Conservation (phyloP, 2,888 invertebrate genomes). For the Eilema sororculum region DNA sequence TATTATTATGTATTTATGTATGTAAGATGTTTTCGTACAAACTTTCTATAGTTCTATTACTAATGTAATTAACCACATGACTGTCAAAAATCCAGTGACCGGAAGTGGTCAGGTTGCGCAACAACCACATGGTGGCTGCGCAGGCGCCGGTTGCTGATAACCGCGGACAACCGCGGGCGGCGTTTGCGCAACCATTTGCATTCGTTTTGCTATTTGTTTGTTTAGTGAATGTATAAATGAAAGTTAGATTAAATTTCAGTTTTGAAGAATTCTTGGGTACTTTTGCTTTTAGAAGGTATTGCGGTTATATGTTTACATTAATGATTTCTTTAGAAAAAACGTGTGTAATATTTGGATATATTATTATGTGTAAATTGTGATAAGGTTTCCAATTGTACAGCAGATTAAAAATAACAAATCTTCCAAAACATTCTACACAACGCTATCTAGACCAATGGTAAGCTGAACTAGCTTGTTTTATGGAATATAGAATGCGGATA, state of each 20-base stretch:
- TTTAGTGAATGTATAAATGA: conserved; percentile 25
- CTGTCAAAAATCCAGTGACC: background rate
- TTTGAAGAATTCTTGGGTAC: background rate
- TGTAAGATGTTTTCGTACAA: background rate
- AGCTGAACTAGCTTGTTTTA: too few relatives aligned
- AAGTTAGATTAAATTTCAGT: conserved; percentile 13
- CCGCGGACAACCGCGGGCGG: conserved; percentile 14
- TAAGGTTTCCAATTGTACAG: too few relatives aligned
- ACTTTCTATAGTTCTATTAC: background rate
- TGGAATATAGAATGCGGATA: too few relatives aligned
- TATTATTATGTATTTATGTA: too few relatives aligned
- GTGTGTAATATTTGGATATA: too few relatives aligned
- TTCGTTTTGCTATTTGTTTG: conserved; percentile 12
- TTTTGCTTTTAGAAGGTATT: background rate
- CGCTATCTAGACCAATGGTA: too few relatives aligned
- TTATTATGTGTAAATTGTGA: too few relatives aligned
- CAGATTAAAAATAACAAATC: too few relatives aligned
- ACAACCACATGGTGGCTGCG: background rate
- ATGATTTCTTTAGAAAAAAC: too few relatives aligned
- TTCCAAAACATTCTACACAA: too few relatives aligned
- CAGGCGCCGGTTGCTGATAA: conserved; percentile 11
- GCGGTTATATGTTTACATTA: background rate
- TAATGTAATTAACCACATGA: conserved; percentile 5
- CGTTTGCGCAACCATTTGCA: conserved; percentile 20
- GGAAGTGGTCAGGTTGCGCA: conserved; percentile 6